Conservation (phyloP, 2,888 invertebrate genomes). For the Calameuta pallipes region DNA sequence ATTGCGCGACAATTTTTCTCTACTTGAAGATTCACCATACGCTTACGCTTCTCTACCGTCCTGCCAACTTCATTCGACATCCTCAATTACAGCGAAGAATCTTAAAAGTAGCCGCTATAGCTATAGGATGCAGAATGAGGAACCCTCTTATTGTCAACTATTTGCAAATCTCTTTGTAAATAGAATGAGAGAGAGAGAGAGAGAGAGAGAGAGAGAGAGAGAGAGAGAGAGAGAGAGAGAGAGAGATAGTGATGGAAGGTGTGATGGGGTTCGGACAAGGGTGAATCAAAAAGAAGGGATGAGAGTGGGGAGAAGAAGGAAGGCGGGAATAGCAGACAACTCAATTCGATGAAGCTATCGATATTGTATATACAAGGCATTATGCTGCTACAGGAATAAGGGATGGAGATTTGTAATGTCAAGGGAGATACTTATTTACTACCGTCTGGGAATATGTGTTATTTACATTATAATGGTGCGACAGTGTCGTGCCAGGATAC, state of each 20-base stretch:
- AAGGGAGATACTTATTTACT: slow-evolving; percentile 38
- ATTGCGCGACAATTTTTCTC: not conserved
- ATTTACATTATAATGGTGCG: slow-evolving; percentile 56
- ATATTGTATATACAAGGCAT: slow-evolving; percentile 27
- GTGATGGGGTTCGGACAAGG: not conserved
- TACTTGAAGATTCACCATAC: not conserved
- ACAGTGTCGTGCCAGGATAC: slow-evolving; percentile 26
- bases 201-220: slow-evolving; percentile 22
- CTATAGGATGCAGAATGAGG: not conserved
- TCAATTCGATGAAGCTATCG: slow-evolving; percentile 31
- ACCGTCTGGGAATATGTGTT: slow-evolving; percentile 51
- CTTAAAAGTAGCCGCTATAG: not conserved
- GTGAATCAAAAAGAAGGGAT: slow-evolving; percentile 8
- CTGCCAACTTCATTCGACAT: not conserved
- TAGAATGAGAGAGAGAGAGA: slow-evolving; percentile 13
- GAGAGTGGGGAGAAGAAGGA: slow-evolving; percentile 25
- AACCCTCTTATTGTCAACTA: not conserved
- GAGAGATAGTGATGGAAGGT: slow-evolving; percentile 6
- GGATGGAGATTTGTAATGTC: slow-evolving; percentile 33
- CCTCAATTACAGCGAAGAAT: not conserved
- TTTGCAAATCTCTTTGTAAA: not conserved
- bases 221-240: slow-evolving; percentile 18
- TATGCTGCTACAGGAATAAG: slow-evolving; percentile 15
- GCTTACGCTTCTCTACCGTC: not conserved
- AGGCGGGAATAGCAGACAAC: slow-evolving; percentile 28